Base-by-base conservation (phyloP, 1,140 invertebrate genomes). In the Cydia amplana region DNA sequence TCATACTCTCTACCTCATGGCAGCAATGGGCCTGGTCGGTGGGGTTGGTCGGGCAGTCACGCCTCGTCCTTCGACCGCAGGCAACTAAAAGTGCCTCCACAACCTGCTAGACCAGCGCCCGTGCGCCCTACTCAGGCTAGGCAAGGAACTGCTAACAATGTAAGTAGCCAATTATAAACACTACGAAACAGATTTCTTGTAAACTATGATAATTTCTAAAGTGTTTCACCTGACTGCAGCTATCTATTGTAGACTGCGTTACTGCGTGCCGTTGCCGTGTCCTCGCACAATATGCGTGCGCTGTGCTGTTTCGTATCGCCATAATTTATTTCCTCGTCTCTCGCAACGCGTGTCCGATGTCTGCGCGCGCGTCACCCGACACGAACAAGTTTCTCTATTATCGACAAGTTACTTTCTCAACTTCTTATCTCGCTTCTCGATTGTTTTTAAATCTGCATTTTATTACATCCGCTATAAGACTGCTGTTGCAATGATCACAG, bases 21-120 rank as follows among this genome's bases (percentile, higher is more conserved):
- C 16, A 88, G 83, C 77, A 90, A 89, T 63, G 90, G 89, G 6
- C 89, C 87, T 9, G 85, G 85, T n/a, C 87, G 89, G 5, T 91
- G 90, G 90, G 81, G 89, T 25, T 91, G 90, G 89, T 82, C 88
- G 23, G 88, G 89, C n/a, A 91, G 82, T 76, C 84, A 91, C 75
- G 85, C 84, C 20, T 91, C 93, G 20, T 93, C 93, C 0, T 92
- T 93, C 77, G 93, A 93, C 75, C 81, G 93, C 63, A 85, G 93
- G 73, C 89, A 91, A 74, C 72, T 87, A 46, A 93, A 93, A 78
- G 84, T 93, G 55, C 93, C 93, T 3, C 92, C 93, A 4, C 91
- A 93, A 75, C 91, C 92, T 2, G 87, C 82, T 12, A 83, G 92
- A n/a, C 91, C 92, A 28, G 93, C 93, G 14, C 93, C 93, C 0